Base-by-base conservation (phyloP, 1,140 invertebrate genomes). In the Drosophila micromelanica region DNA sequence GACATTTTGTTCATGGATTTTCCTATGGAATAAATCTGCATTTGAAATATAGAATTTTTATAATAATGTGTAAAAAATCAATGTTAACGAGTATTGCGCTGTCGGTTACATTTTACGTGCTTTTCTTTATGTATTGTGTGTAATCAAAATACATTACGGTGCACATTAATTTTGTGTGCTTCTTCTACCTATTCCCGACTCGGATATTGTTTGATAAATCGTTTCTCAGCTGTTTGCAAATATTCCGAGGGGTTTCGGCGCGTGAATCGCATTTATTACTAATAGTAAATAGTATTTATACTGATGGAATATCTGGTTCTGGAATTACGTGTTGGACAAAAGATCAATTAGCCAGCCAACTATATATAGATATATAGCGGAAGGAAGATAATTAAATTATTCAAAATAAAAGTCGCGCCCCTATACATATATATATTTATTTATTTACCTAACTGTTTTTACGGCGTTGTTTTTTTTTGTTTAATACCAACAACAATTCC, bases 201-300 rank as follows among this genome's bases (percentile, higher is more conserved):
- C 38, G 67, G 17, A 38, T 37, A 63, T 23, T 38, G 9, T 63
- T 73, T 80, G 76, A 85, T 76, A 65, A 67, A 85, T 78, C 54
- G 80, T 61, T 72, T 78, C 9, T 30, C 59, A 67, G 37, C 43
- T 56, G 52, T 9, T 40, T 57, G 43, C n/a, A 7, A 30, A 38
- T 20, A 43, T 69, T 43, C 27, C 7, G 17, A 12, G 27, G 23
- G 32, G 46, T 57, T 55, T 37, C 8, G 48, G 80, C 76, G 73
- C 73, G 73, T 85, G 80, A 76, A 70, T 55, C 49, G 40, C 46
- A 55, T 48, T 46, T 57, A 45, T 70, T 62, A 48, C 52, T 51
- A 60, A 59, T 32, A 61, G 38, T 27, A 27, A 5, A 20, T n/a
- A n/a, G 65, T n/a, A 63, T 3, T 13, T 23, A 60, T 7, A 32